Conservation (phyloP, 2,888 invertebrate genomes). For the Neoaliturus tenellus region DNA sequence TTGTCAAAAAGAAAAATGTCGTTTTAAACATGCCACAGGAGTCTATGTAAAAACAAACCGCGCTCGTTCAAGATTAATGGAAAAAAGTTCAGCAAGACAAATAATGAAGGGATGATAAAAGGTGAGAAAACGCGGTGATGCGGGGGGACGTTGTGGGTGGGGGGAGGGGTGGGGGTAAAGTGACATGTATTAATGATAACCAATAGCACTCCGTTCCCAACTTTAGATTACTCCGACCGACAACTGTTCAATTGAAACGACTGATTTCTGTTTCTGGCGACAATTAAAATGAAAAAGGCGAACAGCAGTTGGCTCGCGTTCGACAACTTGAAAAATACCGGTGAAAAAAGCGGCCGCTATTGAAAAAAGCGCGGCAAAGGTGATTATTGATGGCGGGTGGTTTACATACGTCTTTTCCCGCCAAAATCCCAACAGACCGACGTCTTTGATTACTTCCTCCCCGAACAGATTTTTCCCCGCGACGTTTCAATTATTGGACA, state of each 20-base stretch:
- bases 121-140: constrained; percentile 48
- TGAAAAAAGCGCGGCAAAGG: constrained; percentile 40
- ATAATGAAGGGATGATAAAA: constrained; percentile 42
- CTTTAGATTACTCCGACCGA: constrained; percentile 48
- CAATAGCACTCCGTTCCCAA: constrained; percentile 27
- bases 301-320: constrained; percentile 47
- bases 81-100: constrained; percentile 13
- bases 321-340: constrained; percentile 47
- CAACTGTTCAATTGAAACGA: constrained; percentile 50
- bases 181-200: constrained; percentile 52
- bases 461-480: constrained; percentile 49
- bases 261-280: constrained; percentile 40
- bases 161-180: constrained; percentile 55
- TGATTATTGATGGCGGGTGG: constrained; percentile 49
- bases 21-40: constrained; percentile 23
- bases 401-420: constrained; percentile 48
- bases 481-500: constrained; percentile 57
- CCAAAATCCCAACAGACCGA: constrained; percentile 48
- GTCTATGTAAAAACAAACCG: constrained; percentile 30
- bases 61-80: constrained; percentile 20
- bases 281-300: constrained; percentile 51
- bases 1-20: constrained; percentile 33
- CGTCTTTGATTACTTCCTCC: constrained; percentile 51
- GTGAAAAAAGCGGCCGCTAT: constrained; percentile 29
- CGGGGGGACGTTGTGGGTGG: constrained; percentile 29